Evolutionary conservation across 2,888 invertebrate species (phyloP).

Genomic region (Rhorus exstirpatorius): DNA sequence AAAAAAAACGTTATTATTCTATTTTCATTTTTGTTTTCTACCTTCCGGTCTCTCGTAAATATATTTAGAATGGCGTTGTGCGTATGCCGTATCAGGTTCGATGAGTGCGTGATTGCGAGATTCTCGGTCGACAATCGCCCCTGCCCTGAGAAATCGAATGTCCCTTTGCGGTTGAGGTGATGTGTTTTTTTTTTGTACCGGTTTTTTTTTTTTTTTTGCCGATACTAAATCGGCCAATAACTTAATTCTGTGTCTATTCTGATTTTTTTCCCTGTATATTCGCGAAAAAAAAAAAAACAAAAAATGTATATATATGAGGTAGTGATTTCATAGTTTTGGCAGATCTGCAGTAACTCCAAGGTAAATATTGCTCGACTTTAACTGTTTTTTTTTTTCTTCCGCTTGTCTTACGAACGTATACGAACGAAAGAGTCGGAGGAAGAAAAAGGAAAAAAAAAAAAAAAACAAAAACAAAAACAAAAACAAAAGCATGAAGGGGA

Average conservation of each 20-base stretch:
- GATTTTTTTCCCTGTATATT: slow-evolving; percentile 62
- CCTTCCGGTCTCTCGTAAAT: neutral
- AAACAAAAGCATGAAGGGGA: no score
- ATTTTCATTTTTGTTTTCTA: neutral
- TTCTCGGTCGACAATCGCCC: no score
- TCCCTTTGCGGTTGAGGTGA: slow-evolving; percentile 47
- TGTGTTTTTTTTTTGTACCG: slow-evolving; percentile 16
- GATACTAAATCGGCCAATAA: slow-evolving; percentile 51
- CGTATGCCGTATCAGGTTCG: neutral
- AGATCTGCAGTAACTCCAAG: slow-evolving; percentile 66
- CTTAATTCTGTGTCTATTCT: slow-evolving; percentile 56
- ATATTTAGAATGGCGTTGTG: neutral
- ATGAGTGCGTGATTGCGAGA: slow-evolving; percentile 36
- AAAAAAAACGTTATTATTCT: neutral
- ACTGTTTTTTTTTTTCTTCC: slow-evolving; percentile 27
- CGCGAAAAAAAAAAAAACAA: slow-evolving; percentile 23
- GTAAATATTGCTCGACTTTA: slow-evolving; percentile 49
- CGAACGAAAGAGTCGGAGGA: slow-evolving; percentile 1
- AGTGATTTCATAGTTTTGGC: slow-evolving; percentile 81
- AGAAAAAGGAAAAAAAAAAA: no score
- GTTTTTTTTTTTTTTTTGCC: slow-evolving; percentile 25
- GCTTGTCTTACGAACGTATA: slow-evolving; percentile 22
- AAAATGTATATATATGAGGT: slow-evolving; percentile 77
- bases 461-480: no score
- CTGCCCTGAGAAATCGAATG: no score